These are phyloP conservation scores for Acromyrmex echinatior DNA, from an alignment of 1,140 invertebrate species.

Conservation along the genomic window DNA sequence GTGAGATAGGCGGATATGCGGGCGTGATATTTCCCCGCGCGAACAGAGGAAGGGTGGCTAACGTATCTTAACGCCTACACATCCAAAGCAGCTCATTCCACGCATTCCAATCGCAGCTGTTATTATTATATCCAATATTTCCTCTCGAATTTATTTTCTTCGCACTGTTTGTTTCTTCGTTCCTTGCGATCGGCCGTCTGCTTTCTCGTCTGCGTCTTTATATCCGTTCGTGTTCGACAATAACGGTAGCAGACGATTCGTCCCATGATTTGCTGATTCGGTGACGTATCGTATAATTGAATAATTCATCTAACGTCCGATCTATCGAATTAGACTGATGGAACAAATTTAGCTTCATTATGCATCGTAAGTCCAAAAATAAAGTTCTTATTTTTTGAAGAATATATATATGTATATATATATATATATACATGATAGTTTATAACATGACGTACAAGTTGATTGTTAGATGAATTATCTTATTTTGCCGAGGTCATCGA, in stretches of 20 bases:
- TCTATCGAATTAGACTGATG: conserved; percentile 34
- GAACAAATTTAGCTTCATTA: conserved; percentile 36
- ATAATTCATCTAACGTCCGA: conserved; percentile 31
- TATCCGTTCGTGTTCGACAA: background rate
- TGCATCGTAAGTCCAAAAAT: background rate
- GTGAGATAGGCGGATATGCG: conserved; percentile 74
- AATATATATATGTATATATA: background rate
- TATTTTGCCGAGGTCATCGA: conserved; percentile 34
- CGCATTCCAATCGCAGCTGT: conserved; percentile 79
- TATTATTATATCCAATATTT: conserved; percentile 46
- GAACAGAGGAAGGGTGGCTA: conserved; percentile 71
- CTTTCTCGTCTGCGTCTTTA: conserved; percentile 8
- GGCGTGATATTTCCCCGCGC: conserved; percentile 70
- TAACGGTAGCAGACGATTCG: conserved; percentile 44
- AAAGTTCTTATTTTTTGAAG: background rate
- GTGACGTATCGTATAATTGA: conserved; percentile 37
- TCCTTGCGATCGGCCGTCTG: conserved; percentile 15
- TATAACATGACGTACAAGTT: background rate
- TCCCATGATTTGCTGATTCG: conserved; percentile 45
- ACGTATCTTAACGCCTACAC: conserved; percentile 83
- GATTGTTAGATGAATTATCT: conserved; percentile 22
- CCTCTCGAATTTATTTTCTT: background rate
- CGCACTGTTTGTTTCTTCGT: conserved; percentile 1
- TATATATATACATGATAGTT: background rate
- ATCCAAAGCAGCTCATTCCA: conserved; percentile 86